Evolutionary conservation across 2,888 invertebrate species (phyloP).

Genomic region (Eubasilissa splendida): DNA sequence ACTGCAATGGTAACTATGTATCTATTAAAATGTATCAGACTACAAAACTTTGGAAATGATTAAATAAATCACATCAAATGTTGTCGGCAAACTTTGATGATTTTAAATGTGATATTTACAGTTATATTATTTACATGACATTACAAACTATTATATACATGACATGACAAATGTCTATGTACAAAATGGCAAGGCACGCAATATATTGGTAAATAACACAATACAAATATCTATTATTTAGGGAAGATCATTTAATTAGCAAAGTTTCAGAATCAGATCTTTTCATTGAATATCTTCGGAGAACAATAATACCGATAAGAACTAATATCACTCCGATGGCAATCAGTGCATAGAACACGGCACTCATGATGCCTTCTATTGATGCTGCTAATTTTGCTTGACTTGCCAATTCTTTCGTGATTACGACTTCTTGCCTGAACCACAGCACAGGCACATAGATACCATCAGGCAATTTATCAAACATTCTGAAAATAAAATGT

Average conservation of each 20-base stretch:
- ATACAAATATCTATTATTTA: not conserved
- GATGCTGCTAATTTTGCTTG: conserved; percentile 72
- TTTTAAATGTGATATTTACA: too few species aligned
- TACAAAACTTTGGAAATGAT: too few species aligned
- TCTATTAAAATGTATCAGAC: too few species aligned
- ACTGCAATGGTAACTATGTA: too few species aligned
- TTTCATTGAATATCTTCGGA: conserved; percentile 28
- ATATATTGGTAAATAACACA: not conserved
- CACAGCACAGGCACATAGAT: conserved; percentile 82
- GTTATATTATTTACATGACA: too few species aligned
- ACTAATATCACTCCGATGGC: conserved; percentile 69
- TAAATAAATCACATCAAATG: too few species aligned
- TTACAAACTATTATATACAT: too few species aligned
- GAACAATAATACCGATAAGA: conserved; percentile 54
- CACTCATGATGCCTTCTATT: conserved; percentile 64
- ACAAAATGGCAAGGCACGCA: conserved; percentile 12
- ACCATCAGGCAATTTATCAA: conserved; percentile 70
- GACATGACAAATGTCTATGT: not conserved
- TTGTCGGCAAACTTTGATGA: too few species aligned
- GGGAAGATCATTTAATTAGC: conserved; percentile 11
- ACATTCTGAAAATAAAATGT: conserved; percentile 67
- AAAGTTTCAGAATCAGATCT: conserved; percentile 45
- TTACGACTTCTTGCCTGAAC: conserved; percentile 79
- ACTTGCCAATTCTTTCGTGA: conserved; percentile 74
- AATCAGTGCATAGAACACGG: conserved; percentile 73